Conservation (phyloP, 2,113 vertebrate genomes). For the Syngnathus scovelli region DNA sequence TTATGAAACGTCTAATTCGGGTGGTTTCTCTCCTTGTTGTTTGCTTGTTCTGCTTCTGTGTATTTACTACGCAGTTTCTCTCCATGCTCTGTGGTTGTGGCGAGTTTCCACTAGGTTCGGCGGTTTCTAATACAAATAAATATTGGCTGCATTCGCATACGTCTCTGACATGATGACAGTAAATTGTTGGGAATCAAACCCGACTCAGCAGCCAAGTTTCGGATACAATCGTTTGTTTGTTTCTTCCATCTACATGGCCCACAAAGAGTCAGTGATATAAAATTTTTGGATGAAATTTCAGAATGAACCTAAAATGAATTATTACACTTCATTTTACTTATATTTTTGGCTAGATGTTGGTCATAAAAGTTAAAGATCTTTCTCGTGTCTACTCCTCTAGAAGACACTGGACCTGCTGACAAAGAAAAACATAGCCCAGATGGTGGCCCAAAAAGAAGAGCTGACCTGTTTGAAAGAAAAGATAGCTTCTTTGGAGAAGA, state of each 20-base stretch:
- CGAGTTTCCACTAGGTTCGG: constrained; percentile 65
- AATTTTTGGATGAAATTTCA: not conserved
- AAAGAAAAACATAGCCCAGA: constrained; percentile 69
- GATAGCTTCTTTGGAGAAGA: constrained; percentile 67
- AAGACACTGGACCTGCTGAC: constrained; percentile 70
- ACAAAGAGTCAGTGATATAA: not conserved
- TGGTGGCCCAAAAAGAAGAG: constrained; percentile 66
- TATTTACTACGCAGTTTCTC: constrained; percentile 64
- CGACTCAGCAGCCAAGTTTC: constrained; percentile 25
- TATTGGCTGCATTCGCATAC: constrained; percentile 52
- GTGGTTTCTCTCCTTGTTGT: constrained; percentile 60
- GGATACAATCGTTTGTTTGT: constrained; percentile 12
- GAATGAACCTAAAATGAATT: not conserved
- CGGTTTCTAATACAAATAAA: constrained; percentile 60
- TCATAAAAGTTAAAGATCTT: constrained; percentile 12
- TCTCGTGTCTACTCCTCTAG: constrained; percentile 52
- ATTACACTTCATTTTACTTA: not conserved
- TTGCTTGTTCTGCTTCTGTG: constrained; percentile 66
- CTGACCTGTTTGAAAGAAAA: constrained; percentile 64
- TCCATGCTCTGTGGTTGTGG: constrained; percentile 62
- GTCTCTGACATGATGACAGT: constrained; percentile 43
- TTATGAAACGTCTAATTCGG: constrained; percentile 55
- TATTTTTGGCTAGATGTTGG: not conserved
- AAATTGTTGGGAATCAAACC: constrained; percentile 26
- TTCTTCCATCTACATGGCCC: not conserved